Evolutionary conservation across 2,113 vertebrate genomes (phyloP).

Genomic region (Caranx melampygus): DNA sequence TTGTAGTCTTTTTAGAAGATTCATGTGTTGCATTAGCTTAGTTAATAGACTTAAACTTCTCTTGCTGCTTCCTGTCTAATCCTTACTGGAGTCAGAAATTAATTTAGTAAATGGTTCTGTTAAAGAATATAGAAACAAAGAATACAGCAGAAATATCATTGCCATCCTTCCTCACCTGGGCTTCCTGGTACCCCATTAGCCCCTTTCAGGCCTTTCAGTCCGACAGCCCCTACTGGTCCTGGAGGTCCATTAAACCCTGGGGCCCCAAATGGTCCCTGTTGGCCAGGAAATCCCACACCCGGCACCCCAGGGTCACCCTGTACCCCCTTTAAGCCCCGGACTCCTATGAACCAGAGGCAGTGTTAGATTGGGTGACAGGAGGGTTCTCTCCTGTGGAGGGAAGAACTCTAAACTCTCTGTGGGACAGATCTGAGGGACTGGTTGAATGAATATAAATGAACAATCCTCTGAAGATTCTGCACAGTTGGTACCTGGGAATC

Average conservation of each 20-base stretch:
- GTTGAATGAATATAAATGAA: neutral
- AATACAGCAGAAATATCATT: neutral
- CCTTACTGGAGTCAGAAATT: too few relatives aligned
- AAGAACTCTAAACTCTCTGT: too few relatives aligned
- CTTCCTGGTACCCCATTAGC: conserved; percentile 61
- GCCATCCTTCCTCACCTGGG: conserved; percentile 62
- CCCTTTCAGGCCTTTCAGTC: conserved; percentile 68
- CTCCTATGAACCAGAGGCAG: conserved; percentile 50
- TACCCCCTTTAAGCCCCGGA: conserved; percentile 63
- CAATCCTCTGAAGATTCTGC: neutral
- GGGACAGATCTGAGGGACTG: neutral
- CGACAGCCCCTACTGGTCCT: conserved; percentile 59
- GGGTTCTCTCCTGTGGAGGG: neutral
- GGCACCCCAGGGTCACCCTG: conserved; percentile 68
- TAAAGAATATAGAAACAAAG: too few relatives aligned
- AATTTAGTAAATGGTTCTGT: too few relatives aligned
- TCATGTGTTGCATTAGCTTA: neutral
- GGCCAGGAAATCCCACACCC: conserved; percentile 54
- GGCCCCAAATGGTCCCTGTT: conserved; percentile 57
- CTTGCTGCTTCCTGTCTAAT: too few relatives aligned
- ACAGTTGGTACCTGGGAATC: conserved; percentile 59
- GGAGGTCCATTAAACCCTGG: conserved; percentile 62
- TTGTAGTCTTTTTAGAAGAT: too few relatives aligned
- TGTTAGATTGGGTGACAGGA: neutral
- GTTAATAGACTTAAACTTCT: too few relatives aligned